Conservation (phyloP, 2,113 vertebrate genomes). For the Aspiorhynchus laticeps region DNA sequence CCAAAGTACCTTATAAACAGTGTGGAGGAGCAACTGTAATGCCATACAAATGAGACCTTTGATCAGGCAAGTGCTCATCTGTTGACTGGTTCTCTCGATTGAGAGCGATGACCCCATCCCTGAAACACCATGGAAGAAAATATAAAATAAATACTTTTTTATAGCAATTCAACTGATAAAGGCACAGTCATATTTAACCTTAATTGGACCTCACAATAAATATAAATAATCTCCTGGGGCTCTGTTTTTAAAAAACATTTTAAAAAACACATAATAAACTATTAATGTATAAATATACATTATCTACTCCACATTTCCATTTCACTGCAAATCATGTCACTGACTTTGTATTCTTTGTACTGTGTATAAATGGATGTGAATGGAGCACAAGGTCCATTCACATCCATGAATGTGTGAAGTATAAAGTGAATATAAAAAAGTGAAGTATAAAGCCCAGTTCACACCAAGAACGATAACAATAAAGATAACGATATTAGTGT, state of each 20-base stretch:
- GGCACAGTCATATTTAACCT: background rate
- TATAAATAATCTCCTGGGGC: background rate
- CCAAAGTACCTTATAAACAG: conserved; percentile 83
- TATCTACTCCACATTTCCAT: background rate
- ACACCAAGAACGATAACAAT: too few relatives aligned
- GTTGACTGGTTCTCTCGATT: conserved; percentile 83
- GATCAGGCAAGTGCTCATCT: conserved; percentile 92
- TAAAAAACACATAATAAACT: background rate
- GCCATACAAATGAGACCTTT: conserved; percentile 94
- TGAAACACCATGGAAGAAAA: conserved; percentile 60
- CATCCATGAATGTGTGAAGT: too few relatives aligned
- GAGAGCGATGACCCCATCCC: conserved; percentile 90
- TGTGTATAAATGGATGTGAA: background rate
- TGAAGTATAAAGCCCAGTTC: too few relatives aligned
- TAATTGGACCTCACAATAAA: background rate
- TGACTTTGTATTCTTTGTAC: background rate
- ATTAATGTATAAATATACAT: background rate
- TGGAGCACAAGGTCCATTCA: conserved; percentile 1
- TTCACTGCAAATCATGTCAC: background rate
- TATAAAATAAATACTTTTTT: background rate
- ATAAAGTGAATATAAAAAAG: too few relatives aligned
- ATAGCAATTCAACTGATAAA: background rate
- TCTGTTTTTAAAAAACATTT: background rate
- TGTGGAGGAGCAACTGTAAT: conserved; percentile 87
- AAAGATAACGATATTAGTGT: too few relatives aligned